phyloP scores from a whole-genome alignment of 2,797 vertebrate species.

The Dryobates pubescens region DNA sequence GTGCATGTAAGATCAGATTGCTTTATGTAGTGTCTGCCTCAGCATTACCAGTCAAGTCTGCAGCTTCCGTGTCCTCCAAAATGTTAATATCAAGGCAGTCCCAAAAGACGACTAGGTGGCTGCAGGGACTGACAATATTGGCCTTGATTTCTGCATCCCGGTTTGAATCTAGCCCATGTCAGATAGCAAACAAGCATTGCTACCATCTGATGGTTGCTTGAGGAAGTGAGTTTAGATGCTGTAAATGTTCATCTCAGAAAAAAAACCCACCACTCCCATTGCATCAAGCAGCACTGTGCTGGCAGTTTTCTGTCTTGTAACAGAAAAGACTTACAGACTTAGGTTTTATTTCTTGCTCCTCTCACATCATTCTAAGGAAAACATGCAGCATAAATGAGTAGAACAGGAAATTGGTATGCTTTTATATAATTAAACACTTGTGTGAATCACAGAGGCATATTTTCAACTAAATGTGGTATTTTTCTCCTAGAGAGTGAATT shows the following conservation, averaged over 20 bases:
- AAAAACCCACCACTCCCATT: not conserved
- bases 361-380: conserved; percentile 13
- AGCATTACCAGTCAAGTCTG: conserved; percentile 17
- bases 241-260: not conserved
- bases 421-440: not conserved
- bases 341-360: conserved; percentile 32
- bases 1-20: conserved; percentile 56
- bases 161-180: conserved; percentile 18
- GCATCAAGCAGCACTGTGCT: not conserved
- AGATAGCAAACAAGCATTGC: conserved; percentile 68
- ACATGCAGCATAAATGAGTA: not conserved
- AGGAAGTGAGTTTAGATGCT: conserved; percentile 66
- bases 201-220: conserved; percentile 70
- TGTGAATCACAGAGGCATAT: not conserved
- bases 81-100: not conserved
- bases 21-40: conserved; percentile 61
- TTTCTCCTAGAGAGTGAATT: not conserved
- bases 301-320: not conserved
- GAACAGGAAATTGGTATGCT: not conserved
- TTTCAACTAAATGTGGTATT: not conserved
- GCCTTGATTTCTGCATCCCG: conserved; percentile 11
- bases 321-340: not conserved
- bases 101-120: not conserved
- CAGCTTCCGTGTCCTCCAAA: not conserved
- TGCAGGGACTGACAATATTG: not conserved